Base-by-base conservation (phyloP, 1,140 invertebrate genomes). In the Galleria mellonella region DNA sequence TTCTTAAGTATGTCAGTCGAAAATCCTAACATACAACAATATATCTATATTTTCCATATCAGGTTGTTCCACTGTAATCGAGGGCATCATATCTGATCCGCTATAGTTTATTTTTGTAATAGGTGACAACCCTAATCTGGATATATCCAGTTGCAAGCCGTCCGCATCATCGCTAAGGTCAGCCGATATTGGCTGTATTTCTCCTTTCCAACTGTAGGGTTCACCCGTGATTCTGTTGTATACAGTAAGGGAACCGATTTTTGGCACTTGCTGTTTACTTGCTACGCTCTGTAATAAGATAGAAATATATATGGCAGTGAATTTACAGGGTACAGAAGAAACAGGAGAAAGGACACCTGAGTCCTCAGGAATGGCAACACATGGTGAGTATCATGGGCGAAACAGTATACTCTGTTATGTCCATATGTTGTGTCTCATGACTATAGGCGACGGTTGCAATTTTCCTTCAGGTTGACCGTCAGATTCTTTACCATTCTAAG, bases 201-300 rank as follows among this genome's bases (percentile, higher is more conserved):
- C 40, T 1, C 78, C 78, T 0, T 52, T 31, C 75, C 75, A 83
- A 0, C 52, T 47, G 33, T 56, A 65, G 0, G 78, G 78, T 43
- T 81, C 71, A 0, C 74, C 72, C 0, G 76, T 65, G 0, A 72
- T 37, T 36, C 61, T 74, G 55, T 83, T 83, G 49, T 67, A 81
- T 2, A 70, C 44, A 1, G 74, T 83, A 27, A 83, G 65, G 3
- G 51, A 51, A 11, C 61, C 75, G 0, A 39, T 37, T 43, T 53
- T 68, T 1, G 44, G 43, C 5, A 39, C 32, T 15, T 30, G 35
- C 0, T 38, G 14, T 9, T 72, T 62, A 9, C 54, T 27, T 31
- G 66, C 61, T 40, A 75, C 8, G 2, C 50, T 58, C 76, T 81
- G 61, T 14, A 72, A 67, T 47, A 35, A 23, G 36, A 17, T 39